A percentile compares a stretch with the other conserved stretches of the same genome.
Evolutionary conservation across 37 sponge, comb jelly and placozoan genomes (phyloP).

Genomic region (Geodia barretti): DNA sequence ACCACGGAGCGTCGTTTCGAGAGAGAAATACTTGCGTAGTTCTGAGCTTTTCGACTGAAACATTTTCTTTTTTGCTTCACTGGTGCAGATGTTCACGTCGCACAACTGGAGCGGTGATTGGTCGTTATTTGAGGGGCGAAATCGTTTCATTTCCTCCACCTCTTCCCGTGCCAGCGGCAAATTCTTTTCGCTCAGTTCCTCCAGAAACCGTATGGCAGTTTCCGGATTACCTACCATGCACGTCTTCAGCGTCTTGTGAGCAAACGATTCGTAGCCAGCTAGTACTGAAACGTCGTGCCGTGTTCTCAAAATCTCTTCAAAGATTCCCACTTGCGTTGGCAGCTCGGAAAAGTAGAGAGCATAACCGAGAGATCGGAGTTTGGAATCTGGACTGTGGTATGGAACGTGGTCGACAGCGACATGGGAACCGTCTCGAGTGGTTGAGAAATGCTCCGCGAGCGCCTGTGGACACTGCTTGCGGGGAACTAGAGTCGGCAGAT

Average conservation of each 20-base stretch:
- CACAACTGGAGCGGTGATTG: conserved; percentile 45
- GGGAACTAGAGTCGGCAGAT: conserved; percentile 6
- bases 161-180: conserved; percentile 68
- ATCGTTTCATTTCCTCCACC: conserved; percentile 19
- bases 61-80: conserved; percentile 11
- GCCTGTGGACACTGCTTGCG: conserved; percentile 1
- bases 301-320: conserved; percentile 43
- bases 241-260: conserved; percentile 61
- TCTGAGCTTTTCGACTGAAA: neutral
- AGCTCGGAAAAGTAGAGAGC: conserved; percentile 30
- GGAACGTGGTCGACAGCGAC: conserved; percentile 46
- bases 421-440: neutral
- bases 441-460: neutral
- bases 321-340: conserved; percentile 21
- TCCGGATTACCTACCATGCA: conserved; percentile 78
- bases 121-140: conserved; percentile 5
- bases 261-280: conserved; percentile 74
- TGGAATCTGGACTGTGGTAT: conserved; percentile 17
- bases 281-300: conserved; percentile 75
- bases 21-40: conserved; percentile 33
- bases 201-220: conserved; percentile 65
- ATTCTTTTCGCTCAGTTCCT: conserved; percentile 38
- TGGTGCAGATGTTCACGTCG: conserved; percentile 49
- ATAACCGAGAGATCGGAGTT: conserved; percentile 51
- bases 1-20: conserved; percentile 71